A percentile compares a stretch with the other conserved stretches of the same genome.
phyloP scores from a whole-genome alignment of 2,888 invertebrate species.

The Lymantria dispar region DNA sequence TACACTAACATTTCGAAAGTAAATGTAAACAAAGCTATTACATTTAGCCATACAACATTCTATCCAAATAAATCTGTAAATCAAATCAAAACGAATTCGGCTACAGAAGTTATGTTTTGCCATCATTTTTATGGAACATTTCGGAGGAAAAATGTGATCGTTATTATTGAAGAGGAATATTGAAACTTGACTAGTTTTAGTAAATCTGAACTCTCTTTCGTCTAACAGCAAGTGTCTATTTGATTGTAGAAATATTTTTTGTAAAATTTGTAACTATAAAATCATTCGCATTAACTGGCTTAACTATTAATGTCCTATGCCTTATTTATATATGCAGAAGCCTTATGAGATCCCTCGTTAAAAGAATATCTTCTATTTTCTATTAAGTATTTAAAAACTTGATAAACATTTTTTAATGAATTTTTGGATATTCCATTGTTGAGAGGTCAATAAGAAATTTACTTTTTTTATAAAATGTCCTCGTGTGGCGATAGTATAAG shows the following conservation, averaged over 20 bases:
- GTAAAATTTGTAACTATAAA: neutral
- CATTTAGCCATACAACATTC: slow-evolving; percentile 24
- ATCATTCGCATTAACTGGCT: neutral
- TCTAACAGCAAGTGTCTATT: neutral
- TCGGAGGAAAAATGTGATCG: slow-evolving; percentile 31
- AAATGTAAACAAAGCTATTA: slow-evolving; percentile 44
- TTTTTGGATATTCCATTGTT: no score
- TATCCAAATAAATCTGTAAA: slow-evolving; percentile 31
- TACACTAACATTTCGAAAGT: slow-evolving; percentile 33
- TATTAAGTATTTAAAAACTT: no score
- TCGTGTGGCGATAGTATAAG: no score
- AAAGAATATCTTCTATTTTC: no score
- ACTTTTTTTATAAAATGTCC: no score
- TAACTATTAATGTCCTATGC: neutral
- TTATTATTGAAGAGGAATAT: slow-evolving; percentile 22
- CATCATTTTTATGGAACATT: slow-evolving; percentile 24
- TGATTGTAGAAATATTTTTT: neutral
- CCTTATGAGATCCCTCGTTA: no score
- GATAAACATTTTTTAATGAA: no score
- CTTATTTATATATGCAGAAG: no score
- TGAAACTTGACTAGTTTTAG: slow-evolving; percentile 20
- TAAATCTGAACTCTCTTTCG: neutral
- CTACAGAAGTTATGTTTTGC: slow-evolving; percentile 24
- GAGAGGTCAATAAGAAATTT: no score
- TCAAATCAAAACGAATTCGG: neutral